A percentile compares a stretch with the other conserved stretches of the same genome.
Evolutionary conservation across 2,797 vertebrate species (phyloP).

Genomic region (Gambelia wislizenii): DNA sequence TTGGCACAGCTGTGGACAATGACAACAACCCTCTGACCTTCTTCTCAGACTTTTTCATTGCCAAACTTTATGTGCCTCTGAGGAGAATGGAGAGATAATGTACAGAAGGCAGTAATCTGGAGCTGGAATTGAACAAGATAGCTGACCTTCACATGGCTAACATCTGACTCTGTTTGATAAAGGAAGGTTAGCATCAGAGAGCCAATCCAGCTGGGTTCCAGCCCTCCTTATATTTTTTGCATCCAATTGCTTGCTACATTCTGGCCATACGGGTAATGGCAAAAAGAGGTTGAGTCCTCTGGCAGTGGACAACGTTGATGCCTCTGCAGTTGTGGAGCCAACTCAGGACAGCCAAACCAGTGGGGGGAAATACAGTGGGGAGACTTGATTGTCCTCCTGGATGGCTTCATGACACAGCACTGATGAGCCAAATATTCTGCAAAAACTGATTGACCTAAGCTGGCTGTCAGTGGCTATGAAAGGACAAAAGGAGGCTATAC

Average conservation of each 20-base stretch:
- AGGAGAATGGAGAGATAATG: constrained; percentile 13
- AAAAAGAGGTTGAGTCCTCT: constrained; percentile 23
- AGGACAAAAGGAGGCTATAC: background rate
- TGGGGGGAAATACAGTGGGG: background rate
- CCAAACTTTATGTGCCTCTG: background rate
- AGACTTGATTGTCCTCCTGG: background rate
- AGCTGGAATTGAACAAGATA: constrained; percentile 15
- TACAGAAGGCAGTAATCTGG: constrained; percentile 5
- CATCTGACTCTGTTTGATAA: constrained; percentile 40
- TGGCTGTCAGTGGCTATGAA: background rate
- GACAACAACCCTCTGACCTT: background rate
- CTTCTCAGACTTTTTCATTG: background rate
- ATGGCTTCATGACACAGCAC: background rate
- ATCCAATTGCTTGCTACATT: background rate
- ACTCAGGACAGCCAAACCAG: background rate
- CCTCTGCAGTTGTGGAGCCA: background rate
- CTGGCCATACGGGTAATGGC: background rate
- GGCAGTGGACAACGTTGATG: background rate
- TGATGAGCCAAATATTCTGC: background rate
- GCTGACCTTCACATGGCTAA: constrained; percentile 27
- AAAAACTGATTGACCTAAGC: background rate
- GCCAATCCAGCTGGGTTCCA: constrained; percentile 13
- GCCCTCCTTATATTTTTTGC: background rate
- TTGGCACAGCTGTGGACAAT: background rate
- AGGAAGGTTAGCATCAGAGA: background rate